phyloP scores from a whole-genome alignment of 92 coral and sea anemone genomes.

The Virgularia gustaviana region DNA sequence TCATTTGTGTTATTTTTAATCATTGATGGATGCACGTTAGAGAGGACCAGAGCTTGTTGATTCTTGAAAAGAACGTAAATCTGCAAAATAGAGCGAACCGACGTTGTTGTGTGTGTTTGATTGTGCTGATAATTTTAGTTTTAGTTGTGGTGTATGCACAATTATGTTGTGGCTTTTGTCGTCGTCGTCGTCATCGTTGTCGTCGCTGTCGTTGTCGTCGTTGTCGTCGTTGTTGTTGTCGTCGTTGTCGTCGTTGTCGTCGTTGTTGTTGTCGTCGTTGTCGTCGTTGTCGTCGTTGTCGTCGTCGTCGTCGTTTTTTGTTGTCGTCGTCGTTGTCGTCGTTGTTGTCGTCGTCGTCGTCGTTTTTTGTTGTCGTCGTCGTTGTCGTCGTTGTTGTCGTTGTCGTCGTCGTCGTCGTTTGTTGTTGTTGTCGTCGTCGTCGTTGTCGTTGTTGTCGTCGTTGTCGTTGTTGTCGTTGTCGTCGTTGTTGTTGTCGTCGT shows the following conservation, averaged over 20 bases:
- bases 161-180: not conserved
- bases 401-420: no score
- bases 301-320: no score
- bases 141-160: not conserved
- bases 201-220: not conserved
- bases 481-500: no score
- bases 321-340: conserved; percentile 1
- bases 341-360: no score
- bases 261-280: not conserved
- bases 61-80: conserved; percentile 74
- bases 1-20: conserved; percentile 63
- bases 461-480: no score
- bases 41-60: conserved; percentile 69
- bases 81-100: conserved; percentile 34
- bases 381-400: no score
- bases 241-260: not conserved
- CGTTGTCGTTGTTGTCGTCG: no score
- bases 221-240: not conserved
- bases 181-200: not conserved
- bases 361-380: no score
- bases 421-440: no score
- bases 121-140: not conserved
- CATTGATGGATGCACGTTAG: conserved; percentile 74
- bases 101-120: not conserved
- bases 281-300: not conserved